Conservation (phyloP, 2,797 vertebrate species). For the Channallabes apus region DNA sequence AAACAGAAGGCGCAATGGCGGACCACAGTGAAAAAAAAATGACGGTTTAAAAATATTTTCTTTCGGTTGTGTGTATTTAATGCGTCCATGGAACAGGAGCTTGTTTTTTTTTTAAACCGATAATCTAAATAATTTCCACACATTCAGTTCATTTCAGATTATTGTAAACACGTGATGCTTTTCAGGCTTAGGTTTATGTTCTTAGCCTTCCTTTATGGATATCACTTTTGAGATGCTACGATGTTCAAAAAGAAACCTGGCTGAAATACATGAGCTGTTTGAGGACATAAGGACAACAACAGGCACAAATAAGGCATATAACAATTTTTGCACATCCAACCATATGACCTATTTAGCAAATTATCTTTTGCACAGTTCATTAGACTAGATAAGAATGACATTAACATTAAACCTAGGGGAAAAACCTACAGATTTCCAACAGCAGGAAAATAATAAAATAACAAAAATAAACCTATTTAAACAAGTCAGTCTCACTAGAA, state of each 20-base stretch:
- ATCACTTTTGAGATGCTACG: neutral
- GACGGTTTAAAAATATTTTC: neutral
- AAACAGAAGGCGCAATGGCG: constrained; percentile 18
- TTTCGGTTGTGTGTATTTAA: neutral
- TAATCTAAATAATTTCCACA: neutral
- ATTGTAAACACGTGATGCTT: neutral
- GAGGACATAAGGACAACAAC: neutral
- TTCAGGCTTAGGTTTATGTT: neutral
- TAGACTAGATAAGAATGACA: neutral
- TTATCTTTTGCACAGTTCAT: neutral
- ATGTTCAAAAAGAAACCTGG: neutral
- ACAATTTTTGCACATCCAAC: neutral
- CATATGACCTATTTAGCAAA: neutral
- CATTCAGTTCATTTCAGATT: neutral
- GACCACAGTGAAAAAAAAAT: neutral
- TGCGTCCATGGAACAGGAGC: no score
- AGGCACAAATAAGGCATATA: neutral
- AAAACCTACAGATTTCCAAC: neutral
- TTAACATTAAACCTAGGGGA: neutral
- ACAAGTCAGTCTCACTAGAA: no score
- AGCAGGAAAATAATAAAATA: neutral
- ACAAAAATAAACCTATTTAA: neutral
- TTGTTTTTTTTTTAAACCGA: neutral
- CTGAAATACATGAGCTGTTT: neutral
- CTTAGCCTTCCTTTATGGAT: neutral